Evolutionary conservation across 1,140 invertebrate species (phyloP), one percentile per base, ranked within the genome.

Genomic region (Sycobia sp.): DNA sequence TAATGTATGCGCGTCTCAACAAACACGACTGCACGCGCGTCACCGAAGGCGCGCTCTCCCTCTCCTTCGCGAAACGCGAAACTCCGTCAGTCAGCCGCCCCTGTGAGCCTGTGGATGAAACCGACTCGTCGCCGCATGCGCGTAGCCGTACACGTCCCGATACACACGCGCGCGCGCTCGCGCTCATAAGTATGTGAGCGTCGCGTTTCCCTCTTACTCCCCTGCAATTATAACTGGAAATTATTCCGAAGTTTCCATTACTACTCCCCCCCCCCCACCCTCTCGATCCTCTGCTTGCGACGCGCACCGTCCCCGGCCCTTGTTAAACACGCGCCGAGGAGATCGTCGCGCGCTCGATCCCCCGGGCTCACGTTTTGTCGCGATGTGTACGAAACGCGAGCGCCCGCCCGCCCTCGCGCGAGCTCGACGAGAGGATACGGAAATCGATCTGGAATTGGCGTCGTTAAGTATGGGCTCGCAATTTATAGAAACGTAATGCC

Each of bases 1-100:
- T 51, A 71, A 73, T 73, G 68, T 69, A 72, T 70, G 68, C 71
- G 63, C 69, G 67, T 72, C 68, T 75, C 69, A 69, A 69, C 67
- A 71, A 73, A 73, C 67, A 70, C 23, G 53, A 14, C 29, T 39
- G 56, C 63, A 22, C 56, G 13, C 63, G 27, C 56, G 13, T 39
- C 65, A 61, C 57, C 43, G 57, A 49, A 62, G 55, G 60, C 38
- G 57, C 44, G 49, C 62, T 69, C 59, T 32, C n/a, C 11, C 36
- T 25, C 39, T 32, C 8, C 3, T n/a, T n/a, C n/a, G n/a, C n/a
- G n/a, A n/a, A n/a, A n/a, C n/a, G n/a, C n/a, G n/a, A n/a, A n/a
- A n/a, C n/a, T n/a, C n/a, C n/a, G n/a, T n/a, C n/a, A n/a, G n/a
- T n/a, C n/a, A n/a, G n/a, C n/a, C n/a, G n/a, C n/a, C n/a, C n/a